Evolutionary conservation across 2,113 vertebrate species (phyloP).

Genomic region (Tretioscincus oriximinensis): DNA sequence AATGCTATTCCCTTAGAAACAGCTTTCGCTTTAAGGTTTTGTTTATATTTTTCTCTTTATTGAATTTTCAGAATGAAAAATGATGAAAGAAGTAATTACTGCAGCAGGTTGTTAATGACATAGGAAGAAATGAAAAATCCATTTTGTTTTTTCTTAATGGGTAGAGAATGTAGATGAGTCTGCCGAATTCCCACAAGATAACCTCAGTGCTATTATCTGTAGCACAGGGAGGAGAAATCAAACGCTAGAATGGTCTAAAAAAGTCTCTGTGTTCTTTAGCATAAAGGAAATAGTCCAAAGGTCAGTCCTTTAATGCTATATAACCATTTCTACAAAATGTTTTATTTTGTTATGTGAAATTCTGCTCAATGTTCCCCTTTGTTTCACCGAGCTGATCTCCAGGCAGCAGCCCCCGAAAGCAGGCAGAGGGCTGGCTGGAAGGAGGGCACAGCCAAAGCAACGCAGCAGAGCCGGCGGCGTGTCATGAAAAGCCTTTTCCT

Average conservation of each 20-base stretch:
- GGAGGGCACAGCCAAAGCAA: too few species aligned
- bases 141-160: neutral
- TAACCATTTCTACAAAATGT: too few species aligned
- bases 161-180: constrained; percentile 21
- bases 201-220: accelerated
- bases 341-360: too few species aligned
- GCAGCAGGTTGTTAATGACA: neutral
- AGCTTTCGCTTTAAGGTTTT: neutral
- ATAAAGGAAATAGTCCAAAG: neutral
- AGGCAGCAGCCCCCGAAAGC: too few species aligned
- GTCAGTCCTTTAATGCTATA: neutral
- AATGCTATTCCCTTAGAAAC: neutral
- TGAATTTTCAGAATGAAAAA: constrained; percentile 7
- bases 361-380: too few species aligned
- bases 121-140: constrained; percentile 3
- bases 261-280: neutral
- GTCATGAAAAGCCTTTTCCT: too few species aligned
- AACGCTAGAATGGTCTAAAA: accelerated
- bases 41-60: neutral
- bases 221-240: accelerated
- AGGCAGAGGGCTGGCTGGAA: too few species aligned
- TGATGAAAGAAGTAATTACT: neutral
- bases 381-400: too few species aligned
- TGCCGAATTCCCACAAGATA: neutral
- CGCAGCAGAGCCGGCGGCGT: too few species aligned